Conservation (phyloP, 2,888 invertebrate genomes). For the Caradrina kadenii region DNA sequence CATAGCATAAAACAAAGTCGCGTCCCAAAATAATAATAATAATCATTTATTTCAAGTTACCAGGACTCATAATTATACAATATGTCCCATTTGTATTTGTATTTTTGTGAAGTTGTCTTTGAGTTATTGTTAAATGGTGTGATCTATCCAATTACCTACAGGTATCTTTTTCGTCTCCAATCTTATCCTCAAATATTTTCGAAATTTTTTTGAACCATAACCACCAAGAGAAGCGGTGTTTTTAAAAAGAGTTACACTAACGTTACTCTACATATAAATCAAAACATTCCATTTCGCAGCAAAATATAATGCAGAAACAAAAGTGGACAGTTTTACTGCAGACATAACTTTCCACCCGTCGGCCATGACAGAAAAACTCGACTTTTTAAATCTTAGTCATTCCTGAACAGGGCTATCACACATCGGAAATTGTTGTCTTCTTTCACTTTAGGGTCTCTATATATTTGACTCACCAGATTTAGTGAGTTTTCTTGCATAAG, state of each 20-base stretch:
- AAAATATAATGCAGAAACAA: conserved; percentile 43
- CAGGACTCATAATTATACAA: no score
- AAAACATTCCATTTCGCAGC: conserved; percentile 20
- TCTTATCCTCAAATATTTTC: neutral
- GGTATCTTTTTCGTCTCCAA: no score
- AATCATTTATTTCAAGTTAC: no score
- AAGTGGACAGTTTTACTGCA: conserved; percentile 39
- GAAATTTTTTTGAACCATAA: neutral
- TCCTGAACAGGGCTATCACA: conserved; percentile 37
- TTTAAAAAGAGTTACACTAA: neutral
- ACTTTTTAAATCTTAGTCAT: conserved; percentile 35
- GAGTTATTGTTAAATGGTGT: no score
- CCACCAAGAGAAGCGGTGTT: neutral
- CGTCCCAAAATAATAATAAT: no score
- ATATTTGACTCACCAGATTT: no score
- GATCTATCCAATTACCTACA: no score
- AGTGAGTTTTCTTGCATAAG: no score
- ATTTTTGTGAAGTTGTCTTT: no score
- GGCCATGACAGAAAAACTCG: conserved; percentile 22
- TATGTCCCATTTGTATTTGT: no score
- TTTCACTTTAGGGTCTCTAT: neutral
- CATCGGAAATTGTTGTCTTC: neutral
- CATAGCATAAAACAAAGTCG: no score
- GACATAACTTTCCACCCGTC: conserved; percentile 28
- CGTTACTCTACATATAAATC: conserved; percentile 19